Evolutionary conservation across 2,113 vertebrate species (phyloP), one percentile per base, ranked within the genome.

Genomic region (Brevimyrus niger): DNA sequence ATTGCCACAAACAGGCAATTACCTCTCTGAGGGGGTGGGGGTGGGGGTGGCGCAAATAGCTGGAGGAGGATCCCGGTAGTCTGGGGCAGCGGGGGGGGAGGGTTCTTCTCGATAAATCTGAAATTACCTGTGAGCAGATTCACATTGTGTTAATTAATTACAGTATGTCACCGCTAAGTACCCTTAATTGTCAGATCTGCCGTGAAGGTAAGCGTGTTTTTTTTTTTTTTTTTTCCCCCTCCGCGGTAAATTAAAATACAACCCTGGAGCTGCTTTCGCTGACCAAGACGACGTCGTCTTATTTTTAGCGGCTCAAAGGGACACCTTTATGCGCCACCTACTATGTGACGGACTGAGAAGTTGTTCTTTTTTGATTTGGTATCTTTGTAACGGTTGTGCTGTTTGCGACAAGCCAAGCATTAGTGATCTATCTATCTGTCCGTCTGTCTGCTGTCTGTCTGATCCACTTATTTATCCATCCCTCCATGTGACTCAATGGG

Each of bases 111-210:
- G 4, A 82, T 31, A 55, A 89, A 65, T 58, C 50, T 47, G 42
- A 55, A 89, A 89, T 85, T 65, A 89, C 88, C 88, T 89, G 88
- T 38, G 65, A 73, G 58, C 83, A 87, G 44, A 89, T 87, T 89
- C 89, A 87, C 89, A 50, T 50, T 23, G 55, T 86, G 83, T 47
- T 89, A 86, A 86, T 89, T 89, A 89, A 65, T 89, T 76, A 50
- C 84, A 87, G 61, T 53, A 80, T 86, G 84, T 53, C 89, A 53
- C 61, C 53, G 48, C 85, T 47, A 46, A 73, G 17, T 44, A 55
- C 23, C 44, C 61, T 76, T 87, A 89, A 87, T 89, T 90, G 88
- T 61, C 76, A 82, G 65, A 82, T 87, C 44, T 87, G 89, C 85
- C 50, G 51, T 61, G 88, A 27, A 61, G 88, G 48, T 89, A 85